Conservation (phyloP, 2,888 invertebrate species). For the Dolichopus griseipennis region DNA sequence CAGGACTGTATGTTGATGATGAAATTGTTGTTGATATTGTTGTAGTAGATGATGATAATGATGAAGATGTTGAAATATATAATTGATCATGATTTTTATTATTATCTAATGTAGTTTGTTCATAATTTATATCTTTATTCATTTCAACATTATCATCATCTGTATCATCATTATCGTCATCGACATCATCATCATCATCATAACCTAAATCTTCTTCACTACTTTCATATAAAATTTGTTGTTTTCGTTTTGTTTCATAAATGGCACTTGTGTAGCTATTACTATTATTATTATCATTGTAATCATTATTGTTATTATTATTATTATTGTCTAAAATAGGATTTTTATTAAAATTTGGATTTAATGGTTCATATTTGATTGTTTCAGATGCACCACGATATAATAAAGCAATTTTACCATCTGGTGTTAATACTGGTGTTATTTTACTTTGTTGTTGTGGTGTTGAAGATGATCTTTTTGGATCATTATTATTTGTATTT, state of each 20-base stretch:
- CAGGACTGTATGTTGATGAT: conserved; percentile 4
- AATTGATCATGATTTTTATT: background rate
- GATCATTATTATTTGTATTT: conserved; percentile 37
- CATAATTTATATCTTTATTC: background rate
- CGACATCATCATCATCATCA: conserved; percentile 22
- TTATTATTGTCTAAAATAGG: conserved; percentile 34
- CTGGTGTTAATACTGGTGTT: conserved; percentile 44
- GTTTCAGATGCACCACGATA: conserved; percentile 44
- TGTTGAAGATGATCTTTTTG: conserved; percentile 31
- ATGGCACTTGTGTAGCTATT: conserved; percentile 24
- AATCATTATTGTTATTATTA: conserved; percentile 27
- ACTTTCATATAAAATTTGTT: conserved; percentile 20
- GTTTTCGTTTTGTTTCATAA: conserved; percentile 20
- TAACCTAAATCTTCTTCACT: conserved; percentile 23
- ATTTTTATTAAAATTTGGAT: conserved; percentile 31
- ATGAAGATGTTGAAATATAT: background rate
- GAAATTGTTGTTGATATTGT: conserved; percentile 6
- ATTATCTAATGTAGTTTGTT: background rate
- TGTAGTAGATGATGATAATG: conserved; percentile 8
- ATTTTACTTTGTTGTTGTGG: conserved; percentile 41
- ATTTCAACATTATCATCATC: background rate
- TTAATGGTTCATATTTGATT: conserved; percentile 44
- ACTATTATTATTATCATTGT: conserved; percentile 21
- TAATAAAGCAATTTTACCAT: conserved; percentile 46
- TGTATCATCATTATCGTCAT: conserved; percentile 22